Evolutionary conservation across 2,888 invertebrate genomes (phyloP).

Genomic region (Scaptomyza caliginosa): DNA sequence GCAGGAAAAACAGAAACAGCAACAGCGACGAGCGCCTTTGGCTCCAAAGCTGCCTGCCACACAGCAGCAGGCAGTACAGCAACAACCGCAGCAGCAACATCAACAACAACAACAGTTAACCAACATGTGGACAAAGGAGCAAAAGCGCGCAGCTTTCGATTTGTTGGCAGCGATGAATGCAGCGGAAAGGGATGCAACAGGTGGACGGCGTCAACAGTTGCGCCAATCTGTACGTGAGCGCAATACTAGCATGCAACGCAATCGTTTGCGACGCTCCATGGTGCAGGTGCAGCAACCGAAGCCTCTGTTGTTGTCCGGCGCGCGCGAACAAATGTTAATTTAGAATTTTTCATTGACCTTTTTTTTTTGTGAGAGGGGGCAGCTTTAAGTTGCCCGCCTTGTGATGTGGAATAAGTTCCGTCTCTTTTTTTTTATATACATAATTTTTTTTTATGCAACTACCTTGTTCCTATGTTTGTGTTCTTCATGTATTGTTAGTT

Average conservation of each 20-base stretch:
- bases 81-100: constrained; percentile 14
- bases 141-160: constrained; percentile 83
- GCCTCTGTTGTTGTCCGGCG: constrained; percentile 21
- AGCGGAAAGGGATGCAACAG: constrained; percentile 52
- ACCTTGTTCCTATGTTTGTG: constrained; percentile 39
- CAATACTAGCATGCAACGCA: constrained; percentile 72
- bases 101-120: constrained; percentile 49
- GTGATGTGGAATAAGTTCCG: constrained; percentile 77
- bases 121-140: constrained; percentile 81
- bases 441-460: constrained; percentile 21
- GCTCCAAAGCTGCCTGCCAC: constrained; percentile 46
- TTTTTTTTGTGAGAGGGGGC: constrained; percentile 2
- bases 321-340: constrained; percentile 69
- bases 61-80: constrained; percentile 20
- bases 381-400: constrained; percentile 48
- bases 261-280: constrained; percentile 72
- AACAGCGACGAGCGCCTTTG: constrained; percentile 47
- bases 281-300: constrained; percentile 29
- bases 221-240: constrained; percentile 80
- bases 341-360: constrained; percentile 45
- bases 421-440: constrained; percentile 25
- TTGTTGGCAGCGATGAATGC: constrained; percentile 83
- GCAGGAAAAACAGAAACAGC: neutral
- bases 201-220: constrained; percentile 68
- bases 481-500: constrained; percentile 28